These are phyloP conservation scores for Oostethus manadensis DNA, from an alignment of 2,113 vertebrate species.

Conservation along the genomic window DNA sequence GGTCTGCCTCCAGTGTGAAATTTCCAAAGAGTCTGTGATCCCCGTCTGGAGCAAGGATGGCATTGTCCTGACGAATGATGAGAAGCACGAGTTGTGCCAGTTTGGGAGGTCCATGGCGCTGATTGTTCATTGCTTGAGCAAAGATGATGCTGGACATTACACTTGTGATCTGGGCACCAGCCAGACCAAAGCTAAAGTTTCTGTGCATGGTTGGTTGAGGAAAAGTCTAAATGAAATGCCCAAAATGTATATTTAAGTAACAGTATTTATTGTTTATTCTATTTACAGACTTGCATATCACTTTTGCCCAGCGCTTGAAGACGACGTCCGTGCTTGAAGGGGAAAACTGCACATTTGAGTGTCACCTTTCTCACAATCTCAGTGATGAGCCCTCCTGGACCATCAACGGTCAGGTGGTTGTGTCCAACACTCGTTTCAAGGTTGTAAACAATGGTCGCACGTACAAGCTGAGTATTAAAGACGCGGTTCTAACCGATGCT, in stretches of 20 bases:
- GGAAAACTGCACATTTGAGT: slow-evolving; percentile 85
- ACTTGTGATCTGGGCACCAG: slow-evolving; percentile 82
- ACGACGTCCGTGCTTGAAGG: slow-evolving; percentile 79
- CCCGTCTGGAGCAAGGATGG: slow-evolving; percentile 87
- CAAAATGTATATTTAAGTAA: background rate
- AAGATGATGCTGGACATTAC: slow-evolving; percentile 82
- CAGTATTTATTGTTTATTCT: background rate
- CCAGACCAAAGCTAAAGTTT: slow-evolving; percentile 80
- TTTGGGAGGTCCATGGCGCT: slow-evolving; percentile 75
- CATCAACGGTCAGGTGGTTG: slow-evolving; percentile 71
- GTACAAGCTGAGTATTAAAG: slow-evolving; percentile 74
- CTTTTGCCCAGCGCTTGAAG: slow-evolving; percentile 85
- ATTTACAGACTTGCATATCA: slow-evolving; percentile 79
- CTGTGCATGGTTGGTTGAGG: slow-evolving; percentile 78
- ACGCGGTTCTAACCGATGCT: slow-evolving; percentile 60
- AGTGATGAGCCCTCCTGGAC: slow-evolving; percentile 76
- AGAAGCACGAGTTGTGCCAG: slow-evolving; percentile 81
- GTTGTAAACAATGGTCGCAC: slow-evolving; percentile 71
- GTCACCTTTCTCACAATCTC: slow-evolving; percentile 83
- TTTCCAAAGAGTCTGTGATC: slow-evolving; percentile 78
- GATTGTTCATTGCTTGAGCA: slow-evolving; percentile 76
- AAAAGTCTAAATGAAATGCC: background rate
- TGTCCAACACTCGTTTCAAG: slow-evolving; percentile 64
- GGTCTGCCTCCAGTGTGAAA: slow-evolving; percentile 81
- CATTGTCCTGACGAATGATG: slow-evolving; percentile 63